Percentiles rank a stretch among this genome's conserved stretches.
phyloP scores from a whole-genome alignment of 1,140 invertebrate species.

The Leptinotarsa undecemlineata region DNA sequence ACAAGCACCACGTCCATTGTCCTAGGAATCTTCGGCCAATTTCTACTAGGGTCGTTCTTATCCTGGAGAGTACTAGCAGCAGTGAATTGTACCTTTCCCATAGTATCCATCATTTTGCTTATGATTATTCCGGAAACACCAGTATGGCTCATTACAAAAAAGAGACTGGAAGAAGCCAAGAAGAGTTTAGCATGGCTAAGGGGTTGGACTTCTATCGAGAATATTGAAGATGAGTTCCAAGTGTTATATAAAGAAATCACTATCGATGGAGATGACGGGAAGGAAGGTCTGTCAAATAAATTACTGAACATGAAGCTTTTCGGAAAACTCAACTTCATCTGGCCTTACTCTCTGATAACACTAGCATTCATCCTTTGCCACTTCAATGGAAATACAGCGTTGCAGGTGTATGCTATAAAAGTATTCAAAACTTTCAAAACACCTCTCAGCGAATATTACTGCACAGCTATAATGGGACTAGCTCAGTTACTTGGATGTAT shows the following conservation, averaged over 20 bases:
- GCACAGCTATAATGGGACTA: slow-evolving; percentile 70
- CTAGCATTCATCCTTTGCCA: slow-evolving; percentile 70
- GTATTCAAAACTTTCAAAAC: slow-evolving; percentile 71
- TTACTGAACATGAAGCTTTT: slow-evolving; percentile 55
- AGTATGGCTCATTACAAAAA: slow-evolving; percentile 70
- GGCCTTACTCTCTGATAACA: slow-evolving; percentile 67
- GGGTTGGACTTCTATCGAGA: slow-evolving; percentile 63
- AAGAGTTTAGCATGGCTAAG: slow-evolving; percentile 67
- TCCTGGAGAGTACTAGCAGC: slow-evolving; percentile 72
- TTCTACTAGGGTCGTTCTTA: slow-evolving; percentile 69
- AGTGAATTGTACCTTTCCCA: slow-evolving; percentile 68
- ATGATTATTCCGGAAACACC: slow-evolving; percentile 77
- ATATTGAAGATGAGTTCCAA: slow-evolving; percentile 63
- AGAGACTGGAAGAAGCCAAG: slow-evolving; percentile 62
- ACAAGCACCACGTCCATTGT: slow-evolving; percentile 74
- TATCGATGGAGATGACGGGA: slow-evolving; percentile 6
- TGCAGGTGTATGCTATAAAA: slow-evolving; percentile 72
- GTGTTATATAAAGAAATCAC: slow-evolving; percentile 50
- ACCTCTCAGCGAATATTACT: slow-evolving; percentile 73
- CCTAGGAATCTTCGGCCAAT: slow-evolving; percentile 70
- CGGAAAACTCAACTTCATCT: slow-evolving; percentile 59
- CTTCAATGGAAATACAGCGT: slow-evolving; percentile 71
- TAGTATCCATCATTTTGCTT: slow-evolving; percentile 66
- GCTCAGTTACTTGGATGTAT: slow-evolving; percentile 68
- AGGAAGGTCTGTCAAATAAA: background rate